Evolutionary conservation across 1,140 invertebrate genomes (phyloP), one percentile per base, ranked within the genome.

Genomic region (Lysiphlebus fabarum): DNA sequence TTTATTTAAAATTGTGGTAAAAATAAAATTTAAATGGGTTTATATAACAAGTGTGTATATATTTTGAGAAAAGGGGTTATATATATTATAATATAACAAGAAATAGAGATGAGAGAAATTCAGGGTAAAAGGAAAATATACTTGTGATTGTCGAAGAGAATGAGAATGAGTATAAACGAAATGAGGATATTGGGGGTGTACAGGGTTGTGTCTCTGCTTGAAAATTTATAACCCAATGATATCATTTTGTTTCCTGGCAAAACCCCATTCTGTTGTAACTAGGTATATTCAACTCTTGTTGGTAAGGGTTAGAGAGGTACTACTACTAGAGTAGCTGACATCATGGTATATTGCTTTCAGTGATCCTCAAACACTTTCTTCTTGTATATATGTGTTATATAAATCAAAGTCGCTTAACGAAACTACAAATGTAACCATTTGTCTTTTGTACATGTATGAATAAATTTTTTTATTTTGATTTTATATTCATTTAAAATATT

Each of bases 201-300:
- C 67, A 41, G 65, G 68, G 55, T 62, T 65, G 70, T 76, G 72
- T 77, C 74, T 76, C 72, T 71, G 36, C 72, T 69, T 75, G 69
- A 69, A 68, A 77, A 77, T 77, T 77, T 76, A 77, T 75, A 74
- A 75, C 74, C 73, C 74, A 76, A 77, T 77, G 75, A 76, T 77
- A 76, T 75, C 73, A 77, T 77, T 77, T 77, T 77, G 73, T 77
- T 72, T 70, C 71, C 70, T 64, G 63, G 72, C 64, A 64, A 74
- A 72, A 72, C 67, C 53, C 43, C 56, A 51, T 51, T 36, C 49
- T 51, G 5, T 51, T 61, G 42, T 62, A 67, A 65, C 64, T 66
- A 4, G 17, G 17, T 26, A 58, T 56, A 49, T 58, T 47, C 38
- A 17, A 48, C 54, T 33, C 40, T 38, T 26, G 14, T 11, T 41